Base-by-base conservation (phyloP, 2,113 vertebrate species). In the Nerophis ophidion region DNA sequence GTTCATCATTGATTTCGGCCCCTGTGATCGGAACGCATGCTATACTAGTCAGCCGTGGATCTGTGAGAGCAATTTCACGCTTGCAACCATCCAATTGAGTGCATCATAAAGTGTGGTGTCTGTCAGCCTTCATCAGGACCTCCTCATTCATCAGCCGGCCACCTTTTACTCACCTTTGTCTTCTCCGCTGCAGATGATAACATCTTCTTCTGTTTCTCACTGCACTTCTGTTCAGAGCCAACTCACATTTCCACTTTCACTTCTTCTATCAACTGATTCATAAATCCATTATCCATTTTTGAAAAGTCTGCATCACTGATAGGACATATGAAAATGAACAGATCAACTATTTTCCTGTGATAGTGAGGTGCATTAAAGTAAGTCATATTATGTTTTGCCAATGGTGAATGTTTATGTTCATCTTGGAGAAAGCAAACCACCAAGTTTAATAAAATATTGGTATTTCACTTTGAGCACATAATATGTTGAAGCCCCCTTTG, bases 31-130 rank as follows among this genome's bases (percentile, higher is more conserved):
- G 9, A 53, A 15, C 33, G 7, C 12, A 13, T 35, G 12, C 52
- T 36, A 8, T 36, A 54, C 36, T 36, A 36, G 52, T 36, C n/a
- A 52, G 34, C 34, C 52, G 10, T 5, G 13, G 34, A 54, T 54
- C 34, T 54, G 52, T 15, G 13, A 3, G 52, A n/a, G 34, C 52
- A 54, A 54, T 54, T 54, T 54, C 52, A 54, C 34, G 52, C 33
- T 54, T 54, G 34, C 52, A 36, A 36, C 34, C 34, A 36, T 7
- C 52, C 52, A 36, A 36, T 54, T 15, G 33, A 54, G 34, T 36
- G 52, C 34, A 34, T 35, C 13, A 36, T 54, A 54, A 54, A 16
- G 15, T 15, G 35, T 38, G 52, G 34, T 34, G 26, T 52, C 12
- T 8, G 50, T 52, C 33, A 35, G 33, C 50, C 50, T 52, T 52